A percentile compares a stretch with the other conserved stretches of the same genome.
These are phyloP conservation scores for Eptesicus fuscus DNA, from an alignment of 2,113 vertebrate species.

Conservation along the genomic window DNA sequence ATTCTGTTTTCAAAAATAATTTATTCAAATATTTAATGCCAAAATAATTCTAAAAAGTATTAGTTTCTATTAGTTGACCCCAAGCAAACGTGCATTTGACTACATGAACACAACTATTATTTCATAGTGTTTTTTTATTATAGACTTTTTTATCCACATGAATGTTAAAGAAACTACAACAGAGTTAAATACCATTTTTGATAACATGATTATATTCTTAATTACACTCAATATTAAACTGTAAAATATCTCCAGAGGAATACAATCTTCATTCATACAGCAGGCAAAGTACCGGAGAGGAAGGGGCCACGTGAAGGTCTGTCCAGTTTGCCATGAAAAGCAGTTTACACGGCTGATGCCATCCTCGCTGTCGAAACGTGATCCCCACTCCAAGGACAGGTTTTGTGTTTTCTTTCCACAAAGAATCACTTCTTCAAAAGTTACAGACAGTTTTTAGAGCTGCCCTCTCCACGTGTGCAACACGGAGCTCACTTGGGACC, in stretches of 20 bases:
- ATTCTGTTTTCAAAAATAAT: conserved; percentile 50
- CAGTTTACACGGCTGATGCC: conserved; percentile 72
- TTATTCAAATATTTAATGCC: conserved; percentile 43
- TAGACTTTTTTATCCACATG: conserved; percentile 98
- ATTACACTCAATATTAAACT: conserved; percentile 91
- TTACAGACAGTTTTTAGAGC: conserved; percentile 64
- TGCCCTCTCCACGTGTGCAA: conserved; percentile 30
- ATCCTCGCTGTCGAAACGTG: conserved; percentile 36
- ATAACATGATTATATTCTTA: conserved; percentile 94
- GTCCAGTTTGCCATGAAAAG: conserved; percentile 79
- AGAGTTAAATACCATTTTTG: conserved; percentile 97
- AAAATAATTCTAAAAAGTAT: conserved; percentile 58
- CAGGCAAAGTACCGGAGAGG: conserved; percentile 85
- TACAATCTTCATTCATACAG: conserved; percentile 88
- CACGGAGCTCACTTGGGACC: conserved; percentile 34
- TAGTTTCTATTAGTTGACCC: conserved; percentile 29
- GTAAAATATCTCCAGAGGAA: conserved; percentile 90
- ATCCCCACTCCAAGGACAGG: conserved; percentile 57
- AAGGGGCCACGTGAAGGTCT: conserved; percentile 57
- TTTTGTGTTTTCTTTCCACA: conserved; percentile 42
- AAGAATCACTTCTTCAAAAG: conserved; percentile 66
- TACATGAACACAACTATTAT: conserved; percentile 77
- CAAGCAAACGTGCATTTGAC: conserved; percentile 71
- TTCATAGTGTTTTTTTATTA: conserved; percentile 85
- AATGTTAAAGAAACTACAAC: conserved; percentile 99